Percentiles rank a stretch among this genome's conserved stretches.
phyloP scores from a whole-genome alignment of 2,113 vertebrate species.

The Rhinolophus ferrumequinum region DNA sequence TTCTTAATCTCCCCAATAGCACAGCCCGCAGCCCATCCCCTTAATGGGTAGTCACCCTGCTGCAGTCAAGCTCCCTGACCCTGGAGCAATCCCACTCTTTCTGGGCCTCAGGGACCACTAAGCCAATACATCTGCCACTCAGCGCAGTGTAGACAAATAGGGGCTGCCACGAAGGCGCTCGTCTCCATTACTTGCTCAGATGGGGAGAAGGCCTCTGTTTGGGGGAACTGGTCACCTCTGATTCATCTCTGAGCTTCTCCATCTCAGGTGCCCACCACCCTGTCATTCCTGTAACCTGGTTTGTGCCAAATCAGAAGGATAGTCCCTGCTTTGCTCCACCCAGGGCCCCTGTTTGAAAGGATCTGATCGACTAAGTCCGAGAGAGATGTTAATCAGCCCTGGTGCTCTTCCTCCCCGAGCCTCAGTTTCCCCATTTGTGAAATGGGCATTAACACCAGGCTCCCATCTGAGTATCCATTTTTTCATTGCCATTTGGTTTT shows the following conservation, averaged over 20 bases:
- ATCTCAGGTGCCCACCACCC: background rate
- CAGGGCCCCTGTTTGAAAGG: background rate
- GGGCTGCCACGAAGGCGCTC: background rate
- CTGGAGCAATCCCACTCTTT: background rate
- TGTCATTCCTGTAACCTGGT: background rate
- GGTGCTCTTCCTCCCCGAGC: background rate
- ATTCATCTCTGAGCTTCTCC: background rate
- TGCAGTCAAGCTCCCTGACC: background rate
- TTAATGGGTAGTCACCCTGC: accelerated
- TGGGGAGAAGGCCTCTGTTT: background rate
- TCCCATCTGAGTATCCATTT: background rate
- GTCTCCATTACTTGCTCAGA: background rate
- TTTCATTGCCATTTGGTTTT: background rate
- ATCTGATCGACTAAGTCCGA: background rate
- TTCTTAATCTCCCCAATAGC: too few species aligned
- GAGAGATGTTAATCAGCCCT: background rate
- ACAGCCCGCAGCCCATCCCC: background rate
- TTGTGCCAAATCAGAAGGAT: background rate
- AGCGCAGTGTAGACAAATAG: accelerated
- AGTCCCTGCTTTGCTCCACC: accelerated
- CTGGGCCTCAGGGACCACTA: too few species aligned
- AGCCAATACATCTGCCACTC: too few species aligned
- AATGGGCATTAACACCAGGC: background rate
- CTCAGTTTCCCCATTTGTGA: background rate
- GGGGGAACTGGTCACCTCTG: background rate